Percentiles rank a stretch among this genome's conserved stretches.
phyloP scores from a whole-genome alignment of 2,888 invertebrate species.

The Hermaeophaga mercurialis region DNA sequence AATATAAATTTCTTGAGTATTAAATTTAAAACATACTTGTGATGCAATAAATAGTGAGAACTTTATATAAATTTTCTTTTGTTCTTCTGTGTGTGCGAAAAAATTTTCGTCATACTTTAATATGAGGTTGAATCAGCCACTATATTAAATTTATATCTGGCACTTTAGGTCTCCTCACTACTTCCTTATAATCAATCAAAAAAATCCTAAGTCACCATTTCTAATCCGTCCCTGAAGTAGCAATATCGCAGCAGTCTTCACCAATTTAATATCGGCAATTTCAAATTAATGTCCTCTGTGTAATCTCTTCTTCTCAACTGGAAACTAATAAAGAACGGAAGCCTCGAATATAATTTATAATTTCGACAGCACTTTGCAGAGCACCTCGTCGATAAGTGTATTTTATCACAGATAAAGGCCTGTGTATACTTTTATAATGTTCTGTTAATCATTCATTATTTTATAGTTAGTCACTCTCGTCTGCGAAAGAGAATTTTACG shows the following conservation, averaged over 20 bases:
- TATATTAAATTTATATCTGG: neutral
- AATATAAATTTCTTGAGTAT: too few relatives aligned
- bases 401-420: constrained; percentile 43
- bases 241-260: constrained; percentile 24
- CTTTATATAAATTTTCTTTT: too few relatives aligned
- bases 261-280: constrained; percentile 47
- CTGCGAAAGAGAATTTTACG: too few relatives aligned
- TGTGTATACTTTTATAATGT: constrained; percentile 30
- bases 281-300: constrained; percentile 52
- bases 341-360: constrained; percentile 45
- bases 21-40: too few relatives aligned
- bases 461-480: neutral
- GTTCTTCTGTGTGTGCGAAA: too few relatives aligned
- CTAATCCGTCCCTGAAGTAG: constrained; percentile 8
- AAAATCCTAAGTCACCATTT: constrained; percentile 1
- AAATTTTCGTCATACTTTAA: too few relatives aligned
- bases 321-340: constrained; percentile 47
- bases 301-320: constrained; percentile 48
- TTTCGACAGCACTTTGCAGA: constrained; percentile 45
- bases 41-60: too few relatives aligned
- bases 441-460: constrained; percentile 21
- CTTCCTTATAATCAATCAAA: constrained; percentile 5
- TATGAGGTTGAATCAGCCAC: too few relatives aligned
- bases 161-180: neutral
- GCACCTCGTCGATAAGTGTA: constrained; percentile 45